Conservation (phyloP, 2,888 invertebrate genomes). For the Linnaemya tessellans region DNA sequence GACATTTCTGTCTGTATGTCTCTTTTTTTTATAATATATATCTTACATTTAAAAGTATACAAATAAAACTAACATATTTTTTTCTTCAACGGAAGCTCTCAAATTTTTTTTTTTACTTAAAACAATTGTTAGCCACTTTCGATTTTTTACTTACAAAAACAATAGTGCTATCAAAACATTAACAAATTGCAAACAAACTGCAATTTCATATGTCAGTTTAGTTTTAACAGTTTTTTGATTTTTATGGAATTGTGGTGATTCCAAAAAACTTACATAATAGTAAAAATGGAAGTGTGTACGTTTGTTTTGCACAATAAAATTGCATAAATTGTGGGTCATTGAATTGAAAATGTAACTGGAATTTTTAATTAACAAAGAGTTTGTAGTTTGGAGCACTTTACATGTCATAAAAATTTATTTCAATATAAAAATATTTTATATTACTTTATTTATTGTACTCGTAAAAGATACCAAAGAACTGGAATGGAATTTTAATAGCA, state of each 20-base stretch:
- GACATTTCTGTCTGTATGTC: slow-evolving; percentile 22
- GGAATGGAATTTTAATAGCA: background rate
- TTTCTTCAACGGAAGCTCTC: slow-evolving; percentile 37
- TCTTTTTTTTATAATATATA: background rate
- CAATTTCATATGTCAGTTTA: slow-evolving; percentile 41
- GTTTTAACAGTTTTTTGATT: slow-evolving; percentile 32
- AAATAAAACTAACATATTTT: background rate
- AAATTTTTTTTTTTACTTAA: slow-evolving; percentile 6
- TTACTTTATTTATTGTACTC: background rate
- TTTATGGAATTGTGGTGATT: slow-evolving; percentile 57
- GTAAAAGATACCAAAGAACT: background rate
- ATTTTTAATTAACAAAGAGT: slow-evolving; percentile 51
- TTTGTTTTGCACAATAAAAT: slow-evolving; percentile 43
- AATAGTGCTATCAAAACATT: slow-evolving; percentile 34
- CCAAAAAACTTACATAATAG: slow-evolving; percentile 60
- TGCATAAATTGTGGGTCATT: slow-evolving; percentile 65
- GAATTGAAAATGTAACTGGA: slow-evolving; percentile 57
- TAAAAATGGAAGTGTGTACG: slow-evolving; percentile 24
- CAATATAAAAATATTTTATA: slow-evolving; percentile 1
- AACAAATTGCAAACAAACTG: slow-evolving; percentile 62
- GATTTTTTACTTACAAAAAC: slow-evolving; percentile 47
- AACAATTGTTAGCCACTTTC: slow-evolving; percentile 61
- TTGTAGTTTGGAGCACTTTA: background rate
- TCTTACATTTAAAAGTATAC: slow-evolving; percentile 11
- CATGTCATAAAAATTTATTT: slow-evolving; percentile 23